Percentiles rank a stretch among this genome's conserved stretches.
These are phyloP conservation scores for Zophobas atratus DNA, from an alignment of 1,140 invertebrate genomes.

Conservation along the genomic window DNA sequence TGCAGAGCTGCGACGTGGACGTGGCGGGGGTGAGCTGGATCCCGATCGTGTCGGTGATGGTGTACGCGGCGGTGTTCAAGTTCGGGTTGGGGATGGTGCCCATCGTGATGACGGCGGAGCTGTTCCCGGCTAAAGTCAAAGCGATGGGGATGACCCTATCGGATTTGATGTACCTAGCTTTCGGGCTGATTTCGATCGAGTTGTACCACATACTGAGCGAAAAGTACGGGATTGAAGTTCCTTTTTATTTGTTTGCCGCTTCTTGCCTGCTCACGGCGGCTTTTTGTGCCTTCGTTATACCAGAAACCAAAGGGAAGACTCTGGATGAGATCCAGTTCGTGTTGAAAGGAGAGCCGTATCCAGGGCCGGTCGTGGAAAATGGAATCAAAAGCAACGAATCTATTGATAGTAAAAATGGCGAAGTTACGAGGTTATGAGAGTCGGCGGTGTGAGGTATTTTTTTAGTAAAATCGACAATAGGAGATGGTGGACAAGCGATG, in stretches of 20 bases:
- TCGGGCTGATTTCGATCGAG: conserved; percentile 78
- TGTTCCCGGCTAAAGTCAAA: conserved; percentile 78
- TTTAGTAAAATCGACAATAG: conserved; percentile 21
- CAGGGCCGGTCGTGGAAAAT: conserved; percentile 1
- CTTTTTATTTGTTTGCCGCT: conserved; percentile 80
- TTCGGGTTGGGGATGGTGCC: conserved; percentile 73
- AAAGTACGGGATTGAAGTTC: conserved; percentile 69
- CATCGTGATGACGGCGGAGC: conserved; percentile 79
- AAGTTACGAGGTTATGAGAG: conserved; percentile 21
- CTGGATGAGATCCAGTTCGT: conserved; percentile 79
- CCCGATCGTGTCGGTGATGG: conserved; percentile 62
- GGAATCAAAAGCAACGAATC: conserved; percentile 13
- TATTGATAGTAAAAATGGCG: conserved; percentile 14
- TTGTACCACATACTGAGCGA: conserved; percentile 72
- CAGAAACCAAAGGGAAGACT: conserved; percentile 85
- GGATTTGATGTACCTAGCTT: conserved; percentile 61
- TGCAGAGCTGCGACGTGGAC: conserved; percentile 59
- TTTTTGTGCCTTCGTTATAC: conserved; percentile 78
- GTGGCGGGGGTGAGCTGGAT: conserved; percentile 58
- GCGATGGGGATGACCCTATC: conserved; percentile 66
- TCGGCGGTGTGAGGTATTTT: conserved; percentile 11
- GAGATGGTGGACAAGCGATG: not conserved
- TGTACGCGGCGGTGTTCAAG: conserved; percentile 63
- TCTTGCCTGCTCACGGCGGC: conserved; percentile 74
- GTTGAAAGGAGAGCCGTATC: conserved; percentile 57